These are phyloP conservation scores for Plagodis dolabraria DNA, from an alignment of 2,888 invertebrate genomes.

Conservation along the genomic window DNA sequence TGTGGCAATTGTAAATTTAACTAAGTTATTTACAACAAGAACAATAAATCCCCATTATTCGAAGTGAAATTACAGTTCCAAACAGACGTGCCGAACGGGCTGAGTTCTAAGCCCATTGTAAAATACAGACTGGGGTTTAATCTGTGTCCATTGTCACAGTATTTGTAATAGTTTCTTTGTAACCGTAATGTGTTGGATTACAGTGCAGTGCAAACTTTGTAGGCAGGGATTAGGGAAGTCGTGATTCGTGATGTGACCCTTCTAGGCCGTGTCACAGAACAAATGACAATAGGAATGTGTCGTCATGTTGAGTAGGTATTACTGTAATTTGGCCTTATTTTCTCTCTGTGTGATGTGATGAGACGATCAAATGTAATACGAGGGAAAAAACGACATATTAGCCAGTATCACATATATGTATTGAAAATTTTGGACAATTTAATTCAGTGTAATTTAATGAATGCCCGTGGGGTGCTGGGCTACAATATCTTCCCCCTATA, in stretches of 20 bases:
- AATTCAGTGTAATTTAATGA: too few species aligned
- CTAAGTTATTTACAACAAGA: slow-evolving; percentile 15
- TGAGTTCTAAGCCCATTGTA: slow-evolving; percentile 19
- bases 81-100: slow-evolving; percentile 26
- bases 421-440: too few species aligned
- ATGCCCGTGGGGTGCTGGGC: too few species aligned
- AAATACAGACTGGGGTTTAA: not conserved
- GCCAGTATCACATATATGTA: too few species aligned
- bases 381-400: not conserved
- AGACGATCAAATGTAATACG: slow-evolving; percentile 3
- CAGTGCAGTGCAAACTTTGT: slow-evolving; percentile 45
- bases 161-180: not conserved
- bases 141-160: too few species aligned
- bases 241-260: slow-evolving; percentile 39
- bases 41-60: slow-evolving; percentile 23
- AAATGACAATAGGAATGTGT: not conserved
- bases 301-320: slow-evolving; percentile 21
- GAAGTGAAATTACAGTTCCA: slow-evolving; percentile 28
- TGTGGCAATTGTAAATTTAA: slow-evolving; percentile 22
- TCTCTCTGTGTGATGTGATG: slow-evolving; percentile 8
- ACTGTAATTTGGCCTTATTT: slow-evolving; percentile 29
- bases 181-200: slow-evolving; percentile 21
- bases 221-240: slow-evolving; percentile 41
- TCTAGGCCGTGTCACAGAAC: slow-evolving; percentile 22
- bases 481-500: too few species aligned